phyloP scores from a whole-genome alignment of 2,888 invertebrate genomes.

The Dione juno region DNA sequence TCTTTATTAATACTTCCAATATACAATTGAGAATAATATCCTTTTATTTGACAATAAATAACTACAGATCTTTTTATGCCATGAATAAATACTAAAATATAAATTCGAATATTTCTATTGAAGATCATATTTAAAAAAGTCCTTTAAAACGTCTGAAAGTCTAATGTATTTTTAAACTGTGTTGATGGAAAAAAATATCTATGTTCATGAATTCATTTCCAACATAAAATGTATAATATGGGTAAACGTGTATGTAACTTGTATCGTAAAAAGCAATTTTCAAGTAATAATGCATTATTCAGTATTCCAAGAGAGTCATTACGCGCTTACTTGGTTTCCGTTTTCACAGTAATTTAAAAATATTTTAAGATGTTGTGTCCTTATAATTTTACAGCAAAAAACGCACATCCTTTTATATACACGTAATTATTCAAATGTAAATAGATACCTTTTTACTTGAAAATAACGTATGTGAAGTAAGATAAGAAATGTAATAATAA shows the following conservation, averaged over 20 bases:
- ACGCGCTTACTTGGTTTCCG: slow-evolving; percentile 17
- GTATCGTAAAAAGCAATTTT: background rate
- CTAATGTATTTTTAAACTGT: slow-evolving; percentile 16
- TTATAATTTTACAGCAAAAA: slow-evolving; percentile 14
- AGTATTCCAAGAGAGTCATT: slow-evolving; percentile 20
- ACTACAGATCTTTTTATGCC: too few species aligned
- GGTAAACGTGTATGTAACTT: background rate
- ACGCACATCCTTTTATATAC: slow-evolving; percentile 11
- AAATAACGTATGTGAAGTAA: background rate
- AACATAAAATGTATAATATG: background rate
- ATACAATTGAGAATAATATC: too few species aligned
- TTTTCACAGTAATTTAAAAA: slow-evolving; percentile 17
- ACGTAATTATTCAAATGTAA: slow-evolving; percentile 4
- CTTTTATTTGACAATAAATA: too few species aligned
- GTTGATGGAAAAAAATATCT: background rate
- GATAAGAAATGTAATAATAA: too few species aligned
- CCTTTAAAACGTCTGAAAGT: background rate
- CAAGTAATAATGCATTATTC: slow-evolving; percentile 15
- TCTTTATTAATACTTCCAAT: too few species aligned
- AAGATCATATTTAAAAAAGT: background rate
- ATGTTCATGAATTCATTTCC: background rate
- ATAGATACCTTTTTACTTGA: background rate
- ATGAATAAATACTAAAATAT: too few species aligned
- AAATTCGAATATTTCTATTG: too few species aligned
- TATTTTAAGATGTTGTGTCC: slow-evolving; percentile 2